A percentile compares a stretch with the other conserved stretches of the same genome.
These are phyloP conservation scores for Diadophis punctatus DNA, from an alignment of 2,113 vertebrate species.

Conservation along the genomic window DNA sequence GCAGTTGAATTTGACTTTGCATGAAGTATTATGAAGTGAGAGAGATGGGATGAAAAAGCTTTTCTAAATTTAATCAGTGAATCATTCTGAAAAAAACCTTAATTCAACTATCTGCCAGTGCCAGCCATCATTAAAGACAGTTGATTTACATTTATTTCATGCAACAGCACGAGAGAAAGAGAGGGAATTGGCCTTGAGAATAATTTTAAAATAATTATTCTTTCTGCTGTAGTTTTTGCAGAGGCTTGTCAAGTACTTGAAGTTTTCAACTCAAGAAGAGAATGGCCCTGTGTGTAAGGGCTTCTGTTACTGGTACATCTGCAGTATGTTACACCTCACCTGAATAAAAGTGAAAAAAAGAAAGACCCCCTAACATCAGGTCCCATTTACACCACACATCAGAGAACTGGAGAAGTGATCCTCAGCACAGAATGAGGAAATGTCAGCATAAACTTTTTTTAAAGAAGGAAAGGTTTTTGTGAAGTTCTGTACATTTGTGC, in stretches of 20 bases:
- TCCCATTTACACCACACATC: slow-evolving; percentile 33
- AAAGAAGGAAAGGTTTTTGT: not conserved
- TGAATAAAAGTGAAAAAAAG: slow-evolving; percentile 31
- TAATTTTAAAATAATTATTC: slow-evolving; percentile 19
- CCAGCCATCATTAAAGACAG: not conserved
- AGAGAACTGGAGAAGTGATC: slow-evolving; percentile 8
- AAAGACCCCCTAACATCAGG: slow-evolving; percentile 25
- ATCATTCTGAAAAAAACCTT: not conserved
- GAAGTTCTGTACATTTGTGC: slow-evolving; percentile 11
- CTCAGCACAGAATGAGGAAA: slow-evolving; percentile 19
- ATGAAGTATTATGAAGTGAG: not conserved
- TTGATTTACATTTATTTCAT: slow-evolving; percentile 17
- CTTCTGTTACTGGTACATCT: slow-evolving; percentile 24
- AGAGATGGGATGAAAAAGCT: not conserved
- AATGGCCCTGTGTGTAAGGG: slow-evolving; percentile 23
- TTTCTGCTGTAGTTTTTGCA: not conserved
- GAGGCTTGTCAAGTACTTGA: slow-evolving; percentile 13
- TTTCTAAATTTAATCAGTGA: not conserved
- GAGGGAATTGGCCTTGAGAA: not conserved
- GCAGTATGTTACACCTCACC: slow-evolving; percentile 38
- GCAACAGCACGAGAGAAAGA: not conserved
- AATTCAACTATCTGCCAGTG: slow-evolving; percentile 8
- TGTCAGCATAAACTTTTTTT: slow-evolving; percentile 4
- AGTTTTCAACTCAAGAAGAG: slow-evolving; percentile 28
- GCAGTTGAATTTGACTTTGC: not conserved